These are phyloP conservation scores for Drosophila pullipes DNA, from an alignment of 2,888 invertebrate genomes.

Conservation along the genomic window DNA sequence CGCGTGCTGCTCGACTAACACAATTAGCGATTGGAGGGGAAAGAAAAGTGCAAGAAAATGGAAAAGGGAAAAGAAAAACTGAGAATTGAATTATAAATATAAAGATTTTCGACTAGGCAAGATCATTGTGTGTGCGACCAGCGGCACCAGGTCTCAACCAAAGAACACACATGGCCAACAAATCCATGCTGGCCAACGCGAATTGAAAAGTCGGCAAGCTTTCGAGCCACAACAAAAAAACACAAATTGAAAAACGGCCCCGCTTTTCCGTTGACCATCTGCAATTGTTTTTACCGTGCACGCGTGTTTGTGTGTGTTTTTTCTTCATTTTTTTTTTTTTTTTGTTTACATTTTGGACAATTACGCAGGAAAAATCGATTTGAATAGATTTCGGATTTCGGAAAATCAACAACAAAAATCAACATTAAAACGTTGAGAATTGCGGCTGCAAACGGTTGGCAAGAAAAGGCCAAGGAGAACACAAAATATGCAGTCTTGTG, in stretches of 20 bases:
- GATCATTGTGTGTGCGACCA: slow-evolving; percentile 15
- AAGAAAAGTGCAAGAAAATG: slow-evolving; percentile 2
- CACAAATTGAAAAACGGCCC: slow-evolving; percentile 44
- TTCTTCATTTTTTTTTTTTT: not conserved
- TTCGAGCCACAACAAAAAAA: slow-evolving; percentile 6
- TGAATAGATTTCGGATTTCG: slow-evolving; percentile 32
- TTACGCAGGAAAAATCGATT: slow-evolving; percentile 65
- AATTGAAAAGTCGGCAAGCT: slow-evolving; percentile 2
- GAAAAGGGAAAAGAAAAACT: slow-evolving; percentile 8
- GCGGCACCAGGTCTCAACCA: slow-evolving; percentile 35
- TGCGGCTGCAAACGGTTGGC: slow-evolving; percentile 21
- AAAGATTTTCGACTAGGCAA: slow-evolving; percentile 12
- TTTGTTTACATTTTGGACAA: slow-evolving; percentile 78
- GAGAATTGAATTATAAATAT: slow-evolving; percentile 38
- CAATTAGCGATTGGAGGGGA: not conserved
- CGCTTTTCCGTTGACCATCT: slow-evolving; percentile 32
- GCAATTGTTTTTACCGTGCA: slow-evolving; percentile 14
- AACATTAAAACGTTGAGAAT: slow-evolving; percentile 35
- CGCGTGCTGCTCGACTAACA: slow-evolving; percentile 30
- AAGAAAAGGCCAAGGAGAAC: not conserved
- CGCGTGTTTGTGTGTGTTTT: not conserved
- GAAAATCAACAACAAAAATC: slow-evolving; percentile 43
- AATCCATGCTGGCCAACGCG: slow-evolving; percentile 4
- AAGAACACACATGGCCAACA: slow-evolving; percentile 33
- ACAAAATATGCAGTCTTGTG: slow-evolving; percentile 21